phyloP scores from a whole-genome alignment of 2,888 invertebrate species.

The Autographa pulchrina region DNA sequence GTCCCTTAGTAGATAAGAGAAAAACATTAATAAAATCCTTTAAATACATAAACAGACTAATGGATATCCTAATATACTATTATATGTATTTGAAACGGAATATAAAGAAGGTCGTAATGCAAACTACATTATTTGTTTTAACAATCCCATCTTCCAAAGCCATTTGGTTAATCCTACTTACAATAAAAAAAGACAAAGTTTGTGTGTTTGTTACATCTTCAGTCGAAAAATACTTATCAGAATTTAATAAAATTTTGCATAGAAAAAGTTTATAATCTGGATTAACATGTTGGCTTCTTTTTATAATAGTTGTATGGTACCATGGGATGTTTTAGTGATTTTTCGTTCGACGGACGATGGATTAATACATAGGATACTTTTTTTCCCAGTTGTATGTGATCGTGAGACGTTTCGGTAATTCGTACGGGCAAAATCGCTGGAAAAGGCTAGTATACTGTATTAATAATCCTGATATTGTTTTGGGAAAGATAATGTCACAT shows the following conservation, averaged over 20 bases:
- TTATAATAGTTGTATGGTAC: no score
- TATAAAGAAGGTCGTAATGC: constrained; percentile 16
- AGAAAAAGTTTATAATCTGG: no score
- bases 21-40: background rate
- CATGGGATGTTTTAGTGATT: no score
- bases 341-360: no score
- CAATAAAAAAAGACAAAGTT: background rate
- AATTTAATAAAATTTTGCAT: no score
- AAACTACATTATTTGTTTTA: constrained; percentile 17
- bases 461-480: constrained; percentile 18
- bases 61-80: background rate
- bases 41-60: constrained; percentile 6
- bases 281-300: no score
- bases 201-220: background rate
- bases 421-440: background rate
- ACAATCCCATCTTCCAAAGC: background rate
- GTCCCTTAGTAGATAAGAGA: background rate
- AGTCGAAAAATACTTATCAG: background rate
- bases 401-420: no score
- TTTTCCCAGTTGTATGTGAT: no score
- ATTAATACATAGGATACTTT: no score
- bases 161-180: constrained; percentile 3
- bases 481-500: background rate
- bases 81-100: constrained; percentile 19
- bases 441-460: background rate